These are phyloP conservation scores for Bombyx huttoni DNA, from an alignment of 2,888 invertebrate species.

Conservation along the genomic window DNA sequence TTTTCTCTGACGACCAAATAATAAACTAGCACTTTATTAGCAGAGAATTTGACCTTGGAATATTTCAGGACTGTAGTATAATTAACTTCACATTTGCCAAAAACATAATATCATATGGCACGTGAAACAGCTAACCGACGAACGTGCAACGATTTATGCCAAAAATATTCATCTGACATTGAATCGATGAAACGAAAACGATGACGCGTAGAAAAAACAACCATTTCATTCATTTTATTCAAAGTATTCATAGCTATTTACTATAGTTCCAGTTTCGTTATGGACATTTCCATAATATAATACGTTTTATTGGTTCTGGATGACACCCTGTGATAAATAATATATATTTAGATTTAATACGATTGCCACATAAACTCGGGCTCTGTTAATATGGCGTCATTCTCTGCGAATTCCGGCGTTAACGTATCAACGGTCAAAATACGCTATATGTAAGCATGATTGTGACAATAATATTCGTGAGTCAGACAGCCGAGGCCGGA, in stretches of 20 bases:
- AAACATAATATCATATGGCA: constrained; percentile 9
- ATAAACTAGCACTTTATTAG: too few relatives aligned
- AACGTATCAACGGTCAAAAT: constrained; percentile 54
- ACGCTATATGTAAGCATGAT: constrained; percentile 43
- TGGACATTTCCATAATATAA: too few relatives aligned
- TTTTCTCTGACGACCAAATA: too few relatives aligned
- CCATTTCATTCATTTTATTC: background rate
- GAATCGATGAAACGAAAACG: background rate
- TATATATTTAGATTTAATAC: too few relatives aligned
- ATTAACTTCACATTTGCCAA: constrained; percentile 5
- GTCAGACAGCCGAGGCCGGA: constrained; percentile 35
- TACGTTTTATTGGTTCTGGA: too few relatives aligned
- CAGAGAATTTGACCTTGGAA: constrained; percentile 10
- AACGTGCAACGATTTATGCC: constrained; percentile 7
- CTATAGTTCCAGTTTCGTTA: too few relatives aligned
- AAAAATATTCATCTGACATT: constrained; percentile 7
- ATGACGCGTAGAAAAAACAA: background rate
- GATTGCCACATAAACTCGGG: too few relatives aligned
- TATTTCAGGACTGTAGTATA: constrained; percentile 4
- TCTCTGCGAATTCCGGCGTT: constrained; percentile 47
- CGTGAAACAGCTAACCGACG: constrained; percentile 7
- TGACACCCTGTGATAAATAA: too few relatives aligned
- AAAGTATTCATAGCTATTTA: too few relatives aligned
- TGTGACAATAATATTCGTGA: constrained; percentile 64
- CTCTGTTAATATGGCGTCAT: constrained; percentile 53